Evolutionary conservation across 1,140 invertebrate genomes (phyloP).

Genomic region (Cardiocondyla obscurior): DNA sequence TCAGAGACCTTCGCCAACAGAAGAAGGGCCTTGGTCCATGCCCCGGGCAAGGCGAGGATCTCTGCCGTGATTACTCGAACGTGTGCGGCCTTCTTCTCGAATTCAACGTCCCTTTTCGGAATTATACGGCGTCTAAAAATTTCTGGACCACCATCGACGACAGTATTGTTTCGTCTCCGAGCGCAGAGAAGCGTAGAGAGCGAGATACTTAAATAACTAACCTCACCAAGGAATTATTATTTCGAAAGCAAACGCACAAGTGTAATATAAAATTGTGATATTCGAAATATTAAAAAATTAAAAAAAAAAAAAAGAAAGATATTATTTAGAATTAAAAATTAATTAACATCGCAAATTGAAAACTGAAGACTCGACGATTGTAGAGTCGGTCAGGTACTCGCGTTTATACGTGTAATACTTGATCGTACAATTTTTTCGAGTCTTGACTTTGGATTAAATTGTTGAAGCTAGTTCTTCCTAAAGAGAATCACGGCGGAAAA

Average conservation of each 20-base stretch:
- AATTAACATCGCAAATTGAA: neutral
- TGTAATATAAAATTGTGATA: neutral
- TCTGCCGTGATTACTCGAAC: conserved; percentile 59
- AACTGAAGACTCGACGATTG: neutral
- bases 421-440: neutral
- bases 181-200: too few species aligned
- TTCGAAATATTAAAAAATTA: neutral
- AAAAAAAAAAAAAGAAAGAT: neutral
- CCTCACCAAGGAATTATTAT: neutral
- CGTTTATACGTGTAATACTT: neutral
- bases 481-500: conserved; percentile 40
- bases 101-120: conserved; percentile 69
- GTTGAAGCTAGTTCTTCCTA: neutral
- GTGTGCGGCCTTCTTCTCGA: conserved; percentile 55
- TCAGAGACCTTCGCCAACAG: conserved; percentile 74
- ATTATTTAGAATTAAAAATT: conserved; percentile 6
- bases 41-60: conserved; percentile 80
- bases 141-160: neutral
- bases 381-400: too few species aligned
- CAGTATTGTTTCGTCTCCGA: neutral
- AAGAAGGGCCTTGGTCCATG: conserved; percentile 78
- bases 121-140: conserved; percentile 48
- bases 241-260: neutral
- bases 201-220: neutral
- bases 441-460: neutral